phyloP scores from a whole-genome alignment of 2,797 vertebrate species.

The Enteromius paludinosus region DNA sequence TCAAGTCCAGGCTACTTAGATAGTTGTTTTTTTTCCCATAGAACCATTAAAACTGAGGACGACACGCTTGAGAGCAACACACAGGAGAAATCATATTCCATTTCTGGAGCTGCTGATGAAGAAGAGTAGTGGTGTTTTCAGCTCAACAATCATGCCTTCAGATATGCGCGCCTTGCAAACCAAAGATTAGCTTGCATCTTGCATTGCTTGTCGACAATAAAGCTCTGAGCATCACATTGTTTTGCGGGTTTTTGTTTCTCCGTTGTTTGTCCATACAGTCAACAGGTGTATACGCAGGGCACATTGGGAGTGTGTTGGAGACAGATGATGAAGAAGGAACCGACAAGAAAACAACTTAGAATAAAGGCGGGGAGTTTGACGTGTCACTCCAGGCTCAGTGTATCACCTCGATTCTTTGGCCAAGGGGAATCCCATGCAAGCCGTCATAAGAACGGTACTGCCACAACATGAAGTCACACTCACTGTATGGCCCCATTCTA shows the following conservation, averaged over 20 bases:
- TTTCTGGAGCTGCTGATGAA: slow-evolving; percentile 75
- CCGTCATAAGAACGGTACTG: slow-evolving; percentile 64
- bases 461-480: slow-evolving; percentile 68
- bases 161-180: slow-evolving; percentile 69
- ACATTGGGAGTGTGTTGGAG: neutral
- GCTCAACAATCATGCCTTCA: slow-evolving; percentile 57
- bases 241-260: slow-evolving; percentile 56
- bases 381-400: slow-evolving; percentile 28
- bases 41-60: slow-evolving; percentile 79
- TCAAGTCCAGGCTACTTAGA: neutral
- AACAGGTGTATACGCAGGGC: slow-evolving; percentile 17
- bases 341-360: slow-evolving; percentile 18
- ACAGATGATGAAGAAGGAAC: slow-evolving; percentile 6
- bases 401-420: slow-evolving; percentile 24
- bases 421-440: slow-evolving; percentile 51
- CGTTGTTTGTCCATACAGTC: neutral
- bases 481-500: slow-evolving; percentile 79
- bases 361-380: neutral
- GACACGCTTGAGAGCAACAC: slow-evolving; percentile 74
- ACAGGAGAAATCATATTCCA: slow-evolving; percentile 77
- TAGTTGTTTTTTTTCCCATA: slow-evolving; percentile 48
- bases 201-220: slow-evolving; percentile 69
- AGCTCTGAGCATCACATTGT: slow-evolving; percentile 73
- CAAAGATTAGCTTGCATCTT: slow-evolving; percentile 60
- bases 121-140: slow-evolving; percentile 68